These are phyloP conservation scores for Malthinus seriepunctatus DNA, from an alignment of 2,888 invertebrate genomes.

Conservation along the genomic window DNA sequence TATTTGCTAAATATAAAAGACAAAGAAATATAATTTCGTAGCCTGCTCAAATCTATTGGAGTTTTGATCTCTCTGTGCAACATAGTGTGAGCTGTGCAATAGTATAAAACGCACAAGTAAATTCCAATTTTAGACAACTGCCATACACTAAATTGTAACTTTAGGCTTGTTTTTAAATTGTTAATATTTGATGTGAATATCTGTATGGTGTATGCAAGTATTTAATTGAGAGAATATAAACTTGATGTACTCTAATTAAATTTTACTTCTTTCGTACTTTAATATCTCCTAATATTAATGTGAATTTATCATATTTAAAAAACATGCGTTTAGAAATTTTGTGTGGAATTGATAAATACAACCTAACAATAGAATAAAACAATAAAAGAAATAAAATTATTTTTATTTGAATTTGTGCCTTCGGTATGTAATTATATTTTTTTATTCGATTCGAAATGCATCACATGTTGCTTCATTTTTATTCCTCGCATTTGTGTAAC, in stretches of 20 bases:
- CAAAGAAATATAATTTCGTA: slow-evolving; percentile 1
- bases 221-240: not conserved
- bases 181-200: slow-evolving; percentile 4
- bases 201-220: slow-evolving; percentile 1
- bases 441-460: not conserved
- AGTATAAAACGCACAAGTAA: slow-evolving; percentile 4
- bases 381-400: not conserved
- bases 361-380: slow-evolving; percentile 8
- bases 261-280: no score
- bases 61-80: not conserved
- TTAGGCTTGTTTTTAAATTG: not conserved
- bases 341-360: no score
- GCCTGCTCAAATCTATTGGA: not conserved
- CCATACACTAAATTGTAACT: slow-evolving; percentile 2
- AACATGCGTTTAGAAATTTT: no score
- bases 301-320: no score
- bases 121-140: slow-evolving; percentile 6
- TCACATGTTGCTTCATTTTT: not conserved
- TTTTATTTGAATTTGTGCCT: slow-evolving; percentile 13
- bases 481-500: slow-evolving; percentile 1
- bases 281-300: no score
- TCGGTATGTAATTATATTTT: not conserved
- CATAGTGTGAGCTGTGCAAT: not conserved
- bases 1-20: not conserved
- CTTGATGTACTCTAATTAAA: no score